These are phyloP conservation scores for Halictus quadricinctus DNA, from an alignment of 2,888 invertebrate species.

Conservation along the genomic window DNA sequence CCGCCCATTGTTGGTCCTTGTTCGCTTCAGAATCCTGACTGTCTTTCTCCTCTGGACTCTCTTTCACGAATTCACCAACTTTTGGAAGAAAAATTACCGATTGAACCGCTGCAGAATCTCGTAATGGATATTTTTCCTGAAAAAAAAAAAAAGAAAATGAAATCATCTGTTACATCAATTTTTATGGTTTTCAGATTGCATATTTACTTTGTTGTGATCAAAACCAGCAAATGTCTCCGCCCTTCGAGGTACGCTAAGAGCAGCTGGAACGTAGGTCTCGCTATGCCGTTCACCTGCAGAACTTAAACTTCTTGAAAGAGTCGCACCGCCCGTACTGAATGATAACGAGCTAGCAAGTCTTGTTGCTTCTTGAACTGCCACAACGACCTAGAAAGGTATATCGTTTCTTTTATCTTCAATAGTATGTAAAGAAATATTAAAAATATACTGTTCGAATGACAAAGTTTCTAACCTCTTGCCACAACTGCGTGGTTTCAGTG, in stretches of 20 bases:
- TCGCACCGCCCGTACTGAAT: slow-evolving; percentile 86
- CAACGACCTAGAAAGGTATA: slow-evolving; percentile 68
- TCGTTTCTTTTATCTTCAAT: background rate
- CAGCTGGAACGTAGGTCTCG: slow-evolving; percentile 92
- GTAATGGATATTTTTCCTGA: slow-evolving; percentile 77
- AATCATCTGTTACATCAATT: background rate
- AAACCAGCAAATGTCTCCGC: slow-evolving; percentile 99
- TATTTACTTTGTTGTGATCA: slow-evolving; percentile 84
- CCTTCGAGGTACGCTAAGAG: slow-evolving; percentile 89
- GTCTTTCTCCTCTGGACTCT: slow-evolving; percentile 65
- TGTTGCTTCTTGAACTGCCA: slow-evolving; percentile 87
- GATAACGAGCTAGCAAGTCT: slow-evolving; percentile 90
- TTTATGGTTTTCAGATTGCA: background rate
- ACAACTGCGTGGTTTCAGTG: slow-evolving; percentile 90
- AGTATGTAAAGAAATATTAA: background rate
- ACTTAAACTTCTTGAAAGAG: slow-evolving; percentile 94
- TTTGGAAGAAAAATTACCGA: slow-evolving; percentile 71
- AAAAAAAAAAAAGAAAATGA: background rate
- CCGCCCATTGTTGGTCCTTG: slow-evolving; percentile 88
- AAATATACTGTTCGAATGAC: background rate
- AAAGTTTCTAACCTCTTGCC: slow-evolving; percentile 88
- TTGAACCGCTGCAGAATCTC: slow-evolving; percentile 74
- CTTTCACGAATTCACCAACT: slow-evolving; percentile 66
- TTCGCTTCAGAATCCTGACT: slow-evolving; percentile 71
- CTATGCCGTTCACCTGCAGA: slow-evolving; percentile 97